Percentiles rank a stretch among this genome's conserved stretches.
Conservation (phyloP, 1,140 invertebrate species). For the Gryllus bimaculatus region DNA sequence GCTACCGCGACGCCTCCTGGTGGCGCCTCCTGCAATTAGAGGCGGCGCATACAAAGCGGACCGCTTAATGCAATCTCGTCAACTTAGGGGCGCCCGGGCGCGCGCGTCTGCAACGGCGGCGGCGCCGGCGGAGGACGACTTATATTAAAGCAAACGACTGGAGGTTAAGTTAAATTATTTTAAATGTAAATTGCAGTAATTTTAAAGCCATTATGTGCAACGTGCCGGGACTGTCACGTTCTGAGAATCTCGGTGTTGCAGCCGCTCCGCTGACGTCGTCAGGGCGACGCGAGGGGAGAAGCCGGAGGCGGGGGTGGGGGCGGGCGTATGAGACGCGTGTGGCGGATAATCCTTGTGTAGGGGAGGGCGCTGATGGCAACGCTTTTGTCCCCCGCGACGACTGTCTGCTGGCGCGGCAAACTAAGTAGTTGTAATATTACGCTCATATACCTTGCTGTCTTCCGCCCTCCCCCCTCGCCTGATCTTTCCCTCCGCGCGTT, state of each 20-base stretch:
- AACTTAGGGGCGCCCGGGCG: neutral
- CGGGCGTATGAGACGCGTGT: too few relatives aligned
- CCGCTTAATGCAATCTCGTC: neutral
- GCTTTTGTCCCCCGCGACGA: too few relatives aligned
- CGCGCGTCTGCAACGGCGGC: neutral
- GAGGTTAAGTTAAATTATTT: constrained; percentile 6
- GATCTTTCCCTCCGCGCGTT: too few relatives aligned
- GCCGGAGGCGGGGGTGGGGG: too few relatives aligned
- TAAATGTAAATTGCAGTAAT: constrained; percentile 1
- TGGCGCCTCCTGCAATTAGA: neutral
- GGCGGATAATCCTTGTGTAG: neutral
- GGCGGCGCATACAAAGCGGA: neutral
- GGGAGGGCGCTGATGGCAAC: neutral
- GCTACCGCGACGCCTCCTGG: neutral
- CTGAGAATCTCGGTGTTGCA: neutral
- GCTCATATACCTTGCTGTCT: too few relatives aligned
- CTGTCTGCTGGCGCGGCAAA: too few relatives aligned
- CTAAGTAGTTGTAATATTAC: too few relatives aligned
- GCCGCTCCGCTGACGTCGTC: neutral
- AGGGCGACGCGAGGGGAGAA: neutral
- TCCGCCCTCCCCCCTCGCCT: too few relatives aligned
- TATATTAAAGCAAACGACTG: constrained; percentile 1
- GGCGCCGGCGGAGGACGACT: neutral
- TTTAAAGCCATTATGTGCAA: constrained; percentile 5
- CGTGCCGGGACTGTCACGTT: neutral